Evolutionary conservation across 1,140 invertebrate species (phyloP), one percentile per base, ranked within the genome.

Genomic region (Chymomyza costata): DNA sequence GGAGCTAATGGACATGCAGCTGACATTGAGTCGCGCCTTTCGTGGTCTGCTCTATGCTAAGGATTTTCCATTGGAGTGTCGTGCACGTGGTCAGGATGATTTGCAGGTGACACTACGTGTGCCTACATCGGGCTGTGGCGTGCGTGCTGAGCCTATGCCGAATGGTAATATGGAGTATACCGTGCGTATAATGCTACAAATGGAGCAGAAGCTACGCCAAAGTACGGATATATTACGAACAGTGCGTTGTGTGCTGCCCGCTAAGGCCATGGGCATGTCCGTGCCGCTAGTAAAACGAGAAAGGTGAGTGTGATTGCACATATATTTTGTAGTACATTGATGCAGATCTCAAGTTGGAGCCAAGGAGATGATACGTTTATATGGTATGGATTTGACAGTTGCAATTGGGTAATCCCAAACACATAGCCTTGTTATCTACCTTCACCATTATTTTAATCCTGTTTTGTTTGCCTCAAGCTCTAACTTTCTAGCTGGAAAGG

Each of bases 41-140:
- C 90, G 90, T 53, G 92, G 92, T 2, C 65, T 91, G 1, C 84
- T 92, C 2, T 93, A 92, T 61, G 90, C 91, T 21, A 91, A 90
- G 78, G 91, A 92, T 46, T 93, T 92, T 83, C 88, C 90, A 0
- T 87, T 89, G 41, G 91, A 91, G 66, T 93, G 92, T 65, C 86
- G 88, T 6, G 81, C 87, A 1, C 50, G 65, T 68, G 89, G 89
- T 3, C 85, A 84, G 45, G 82, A 85, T 32, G 74, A 84, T 21
- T 74, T 74, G 5, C 74, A 70, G 1, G 82, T 92, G 0, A 87
- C 87, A 0, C 69, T 93, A 2, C 86, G 87, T 13, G 67, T 92
- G 21, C 89, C 91, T 13, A 89, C 90, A 2, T 92, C 91, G 55
- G 92, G 92, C 0, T 93, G 92, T 63, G 92, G 92, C 0, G 90